Conservation (phyloP, 1,140 invertebrate species). For the Campoletis sonorensis region DNA sequence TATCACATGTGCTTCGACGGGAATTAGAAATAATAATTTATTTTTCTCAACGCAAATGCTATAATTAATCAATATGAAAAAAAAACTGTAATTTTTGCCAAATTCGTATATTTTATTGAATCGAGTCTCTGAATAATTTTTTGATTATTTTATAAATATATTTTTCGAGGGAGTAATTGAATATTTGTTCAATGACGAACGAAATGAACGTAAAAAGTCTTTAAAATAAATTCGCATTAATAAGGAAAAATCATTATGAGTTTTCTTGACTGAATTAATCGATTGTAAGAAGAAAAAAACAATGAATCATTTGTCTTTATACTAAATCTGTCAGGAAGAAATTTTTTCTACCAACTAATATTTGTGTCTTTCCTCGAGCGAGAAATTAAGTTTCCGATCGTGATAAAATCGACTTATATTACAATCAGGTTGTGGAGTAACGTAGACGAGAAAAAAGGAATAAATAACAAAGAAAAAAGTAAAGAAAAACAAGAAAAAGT, state of each 20-base stretch:
- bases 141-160: neutral
- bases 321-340: neutral
- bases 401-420: conserved; percentile 12
- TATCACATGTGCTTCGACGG: neutral
- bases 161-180: neutral
- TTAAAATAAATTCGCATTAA: too few relatives aligned
- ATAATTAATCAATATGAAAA: neutral
- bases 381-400: neutral
- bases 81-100: too few relatives aligned
- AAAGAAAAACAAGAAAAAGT: conserved; percentile 16
- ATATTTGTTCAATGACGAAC: neutral
- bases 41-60: neutral
- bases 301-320: too few relatives aligned
- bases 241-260: too few relatives aligned
- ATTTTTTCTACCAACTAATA: neutral
- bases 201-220: too few relatives aligned
- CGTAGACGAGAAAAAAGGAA: neutral
- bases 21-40: neutral
- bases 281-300: too few relatives aligned
- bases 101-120: too few relatives aligned
- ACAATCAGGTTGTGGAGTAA: conserved; percentile 28
- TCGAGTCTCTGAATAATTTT: too few relatives aligned
- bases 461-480: neutral
- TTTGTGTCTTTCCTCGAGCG: neutral
- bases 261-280: too few relatives aligned